Evolutionary conservation across 1,140 invertebrate species (phyloP), one percentile per base, ranked within the genome.

Genomic region (Micrasema minimum): DNA sequence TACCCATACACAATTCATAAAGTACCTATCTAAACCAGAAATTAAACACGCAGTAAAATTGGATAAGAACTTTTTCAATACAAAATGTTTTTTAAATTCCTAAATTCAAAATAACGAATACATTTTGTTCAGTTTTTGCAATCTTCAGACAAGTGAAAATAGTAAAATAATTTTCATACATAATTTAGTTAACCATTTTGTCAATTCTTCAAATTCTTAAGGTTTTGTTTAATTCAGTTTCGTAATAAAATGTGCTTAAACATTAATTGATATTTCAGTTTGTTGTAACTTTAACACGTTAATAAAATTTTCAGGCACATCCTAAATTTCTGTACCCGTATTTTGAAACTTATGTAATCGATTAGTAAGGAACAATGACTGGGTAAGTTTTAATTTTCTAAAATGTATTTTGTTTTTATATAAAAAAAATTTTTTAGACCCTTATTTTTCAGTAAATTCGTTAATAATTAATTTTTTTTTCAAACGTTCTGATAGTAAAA

Each of bases 221-320:
- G 41, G 41, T 45, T 45, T 45, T 2, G 4, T 45, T n/a, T n/a
- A n/a, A 45, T 45, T 5, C 11, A 45, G 41, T 45, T 45, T 45
- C 14, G 11, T 16, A 45, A 45, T n/a, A n/a, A 45, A 45, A 45
- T 45, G 41, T 45, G 11, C 41, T 3, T 7, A 31, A 31, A 5
- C 41, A 12, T 45, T 45, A 12, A 3, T 45, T 12, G 11, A 45
- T 5, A 45, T 12, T 5, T 3, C 11, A 45, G 41, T 10, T 50
- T 50, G 46, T 50, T 50, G 18, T n/a, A 50, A 16, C 3, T 50
- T 50, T 1, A 4, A 31, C 26, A 2, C 11, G 3, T 20, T 20
- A n/a, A 50, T 31, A 31, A 31, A 31, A 31, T 31, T 50, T 50
- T 50, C 46, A 22, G 46, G 46, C 11, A 50, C 7, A 50, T 50